Conservation (phyloP, 2,888 invertebrate species). For the Epistrophe grossulariae region DNA sequence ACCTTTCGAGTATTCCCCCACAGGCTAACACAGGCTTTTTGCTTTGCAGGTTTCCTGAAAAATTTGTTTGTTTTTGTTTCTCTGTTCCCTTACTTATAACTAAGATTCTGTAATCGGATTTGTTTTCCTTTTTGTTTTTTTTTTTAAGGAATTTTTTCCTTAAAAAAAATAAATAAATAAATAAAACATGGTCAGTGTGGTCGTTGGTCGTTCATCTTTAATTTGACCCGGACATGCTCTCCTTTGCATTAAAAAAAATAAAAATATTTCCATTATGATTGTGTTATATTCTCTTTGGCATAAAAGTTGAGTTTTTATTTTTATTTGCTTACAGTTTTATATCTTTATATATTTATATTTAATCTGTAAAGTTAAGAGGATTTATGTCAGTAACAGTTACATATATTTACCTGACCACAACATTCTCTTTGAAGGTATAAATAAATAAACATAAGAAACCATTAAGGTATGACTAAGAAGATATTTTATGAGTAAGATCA, state of each 20-base stretch:
- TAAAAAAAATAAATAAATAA: slow-evolving; percentile 20
- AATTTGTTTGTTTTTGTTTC: slow-evolving; percentile 1
- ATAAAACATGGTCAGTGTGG: slow-evolving; percentile 30
- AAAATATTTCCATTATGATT: background rate
- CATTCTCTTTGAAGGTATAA: background rate
- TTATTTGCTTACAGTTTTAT: background rate
- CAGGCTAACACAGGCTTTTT: slow-evolving; percentile 52
- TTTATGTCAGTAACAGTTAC: slow-evolving; percentile 2
- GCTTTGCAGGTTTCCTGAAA: slow-evolving; percentile 1
- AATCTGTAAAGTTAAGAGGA: slow-evolving; percentile 29
- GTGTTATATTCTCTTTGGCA: background rate
- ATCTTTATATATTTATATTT: background rate
- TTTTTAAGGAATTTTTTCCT: background rate
- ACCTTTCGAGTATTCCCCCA: slow-evolving; percentile 51
- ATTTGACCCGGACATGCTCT: slow-evolving; percentile 20
- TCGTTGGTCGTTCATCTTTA: slow-evolving; percentile 53
- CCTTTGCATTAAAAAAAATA: background rate
- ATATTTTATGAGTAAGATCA: no score
- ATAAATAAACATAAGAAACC: background rate
- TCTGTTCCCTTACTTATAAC: background rate
- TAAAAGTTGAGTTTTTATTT: background rate
- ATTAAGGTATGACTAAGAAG: background rate
- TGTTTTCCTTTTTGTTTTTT: slow-evolving; percentile 34
- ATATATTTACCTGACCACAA: slow-evolving; percentile 8
- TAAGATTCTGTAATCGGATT: slow-evolving; percentile 53